A percentile compares a stretch with the other conserved stretches of the same genome.
Evolutionary conservation across 2,888 invertebrate genomes (phyloP).

Genomic region (Nowickia ferox): DNA sequence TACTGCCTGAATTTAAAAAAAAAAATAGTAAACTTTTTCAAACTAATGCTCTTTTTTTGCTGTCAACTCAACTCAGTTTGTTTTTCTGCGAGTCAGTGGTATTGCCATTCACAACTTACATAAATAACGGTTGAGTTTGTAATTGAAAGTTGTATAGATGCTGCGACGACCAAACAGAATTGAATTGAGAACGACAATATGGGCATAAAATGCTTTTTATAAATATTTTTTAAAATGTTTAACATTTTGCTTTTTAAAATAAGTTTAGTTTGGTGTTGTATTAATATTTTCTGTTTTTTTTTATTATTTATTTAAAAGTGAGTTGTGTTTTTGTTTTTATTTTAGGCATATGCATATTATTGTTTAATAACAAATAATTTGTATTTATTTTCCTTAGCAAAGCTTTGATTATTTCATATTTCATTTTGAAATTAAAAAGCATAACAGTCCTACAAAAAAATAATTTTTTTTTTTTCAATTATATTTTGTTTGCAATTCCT

Average conservation of each 20-base stretch:
- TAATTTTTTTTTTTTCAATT: background rate
- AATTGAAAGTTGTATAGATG: no score
- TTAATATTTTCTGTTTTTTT: constrained; percentile 30
- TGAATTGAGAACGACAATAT: no score
- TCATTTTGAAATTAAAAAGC: constrained; percentile 53
- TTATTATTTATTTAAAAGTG: constrained; percentile 14
- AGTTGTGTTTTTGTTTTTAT: constrained; percentile 35
- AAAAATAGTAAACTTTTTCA: background rate
- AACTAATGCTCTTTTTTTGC: no score
- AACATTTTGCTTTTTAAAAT: constrained; percentile 55
- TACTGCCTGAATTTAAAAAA: background rate
- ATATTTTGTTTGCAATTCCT: constrained; percentile 44
- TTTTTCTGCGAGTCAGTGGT: no score
- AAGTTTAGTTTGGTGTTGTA: constrained; percentile 66
- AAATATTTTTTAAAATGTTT: constrained; percentile 61
- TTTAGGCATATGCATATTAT: constrained; percentile 5
- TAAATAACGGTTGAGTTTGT: no score
- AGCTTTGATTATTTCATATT: constrained; percentile 57
- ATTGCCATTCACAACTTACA: no score
- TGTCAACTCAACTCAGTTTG: no score
- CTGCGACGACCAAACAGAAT: no score
- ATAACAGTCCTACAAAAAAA: constrained; percentile 54
- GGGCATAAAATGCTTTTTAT: constrained; percentile 9
- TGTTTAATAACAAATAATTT: constrained; percentile 54
- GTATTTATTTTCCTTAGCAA: constrained; percentile 51